A percentile compares a stretch with the other conserved stretches of the same genome.
phyloP scores from a whole-genome alignment of 2,888 invertebrate genomes.

The Hartigia nigra region DNA sequence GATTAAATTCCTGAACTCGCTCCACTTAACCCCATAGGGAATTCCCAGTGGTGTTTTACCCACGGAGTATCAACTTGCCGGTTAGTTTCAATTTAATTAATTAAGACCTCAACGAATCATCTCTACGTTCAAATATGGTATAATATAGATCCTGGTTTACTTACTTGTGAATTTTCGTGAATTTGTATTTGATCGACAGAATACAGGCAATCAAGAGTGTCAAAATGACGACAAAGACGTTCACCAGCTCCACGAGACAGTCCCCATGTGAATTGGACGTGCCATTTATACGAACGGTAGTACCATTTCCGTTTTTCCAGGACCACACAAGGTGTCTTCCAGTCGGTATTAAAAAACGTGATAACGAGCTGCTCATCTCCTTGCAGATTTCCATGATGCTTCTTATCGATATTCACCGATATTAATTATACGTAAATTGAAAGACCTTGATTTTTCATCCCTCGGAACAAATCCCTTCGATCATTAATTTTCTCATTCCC shows the following conservation, averaged over 20 bases:
- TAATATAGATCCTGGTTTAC: constrained; percentile 13
- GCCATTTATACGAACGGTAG: constrained; percentile 32
- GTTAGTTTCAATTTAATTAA: background rate
- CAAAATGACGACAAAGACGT: constrained; percentile 32
- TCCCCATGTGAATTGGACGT: constrained; percentile 33
- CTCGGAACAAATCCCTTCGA: background rate
- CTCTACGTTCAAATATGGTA: background rate
- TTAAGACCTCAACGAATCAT: background rate
- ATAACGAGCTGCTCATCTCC: background rate
- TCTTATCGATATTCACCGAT: background rate
- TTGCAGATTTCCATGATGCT: background rate
- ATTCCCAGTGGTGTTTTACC: background rate
- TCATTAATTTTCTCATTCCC: background rate
- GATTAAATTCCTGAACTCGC: background rate
- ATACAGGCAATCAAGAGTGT: constrained; percentile 28
- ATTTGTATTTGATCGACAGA: constrained; percentile 37
- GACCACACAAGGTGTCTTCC: constrained; percentile 24
- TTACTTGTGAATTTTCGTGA: constrained; percentile 32
- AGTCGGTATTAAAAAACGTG: background rate
- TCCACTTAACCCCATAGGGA: background rate
- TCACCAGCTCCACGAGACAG: constrained; percentile 44
- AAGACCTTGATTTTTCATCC: background rate
- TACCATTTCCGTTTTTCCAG: constrained; percentile 43
- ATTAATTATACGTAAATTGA: background rate
- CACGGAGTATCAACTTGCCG: background rate